Base-by-base conservation (phyloP, 1,140 invertebrate genomes). In the Sitophilus oryzae region DNA sequence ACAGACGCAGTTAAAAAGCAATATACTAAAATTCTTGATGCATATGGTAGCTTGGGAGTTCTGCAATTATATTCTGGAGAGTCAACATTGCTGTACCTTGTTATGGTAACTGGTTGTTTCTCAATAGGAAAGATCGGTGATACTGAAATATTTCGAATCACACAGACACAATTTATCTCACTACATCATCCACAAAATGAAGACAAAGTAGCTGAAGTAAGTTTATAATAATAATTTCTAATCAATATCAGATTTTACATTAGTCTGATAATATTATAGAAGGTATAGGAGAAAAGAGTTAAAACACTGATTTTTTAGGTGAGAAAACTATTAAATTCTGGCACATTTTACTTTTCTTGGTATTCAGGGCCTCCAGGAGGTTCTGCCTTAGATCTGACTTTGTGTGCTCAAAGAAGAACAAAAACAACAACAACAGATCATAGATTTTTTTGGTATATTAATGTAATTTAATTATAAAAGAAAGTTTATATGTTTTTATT, bases 341-440 rank as follows among this genome's bases (percentile, higher is more conserved):
- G 94, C 9, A 96, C 93, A 14, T 97, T 97, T 73, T 98, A 97
- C 69, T 97, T 98, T 73, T 90, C 92, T 1, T 93, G 92, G 84
- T 79, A 66, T 43, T 64, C 64, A 19, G 60, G 60, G 11, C 46
- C 59, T 9, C 25, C 47, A 14, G 61, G 67, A 10, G 52, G 54
- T 48, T 22, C 49, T 40, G 52, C 66, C 16, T 53, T 95, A 66
- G 93, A 98, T 77, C 81, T 98, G 18, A 97, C 93, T 9, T 73
- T 98, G 20, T 96, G 93, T 75, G 89, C 90, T 35, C 95, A 98
- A 71, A 81, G 90, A 62, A 80, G 86, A 67, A 79, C 81, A 41
- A 86, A 86, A 67, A 88, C 88, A 2, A 77, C 73, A 38, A 77
- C 76, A 36, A 93, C 92, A 5, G 95, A 98, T 73, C 94, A 96